phyloP scores from a whole-genome alignment of 1,140 invertebrate species.

The silkworm (Bombyx mori) region ASM3026992v2 NC_085111.1:7556001-7556500 shows the following conservation, averaged over 20 bases:
- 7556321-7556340: conserved; percentile 27
- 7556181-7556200: conserved; percentile 17
- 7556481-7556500: too few relatives aligned
- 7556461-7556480: too few relatives aligned
- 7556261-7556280: conserved; percentile 55
- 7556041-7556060: too few relatives aligned
- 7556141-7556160: conserved; percentile 1
- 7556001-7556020: too few relatives aligned
- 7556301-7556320: conserved; percentile 35
- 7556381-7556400: conserved; percentile 17
- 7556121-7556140: too few relatives aligned
- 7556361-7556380: conserved; percentile 27
- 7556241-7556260: conserved; percentile 51
- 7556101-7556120: too few relatives aligned
- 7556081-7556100: too few relatives aligned
- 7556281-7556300: conserved; percentile 44
- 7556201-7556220: conserved; percentile 18
- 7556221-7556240: conserved; percentile 35
- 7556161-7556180: conserved; percentile 21
- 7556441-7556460: conserved; percentile 7
- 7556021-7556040: too few relatives aligned
- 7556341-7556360: conserved; percentile 30
- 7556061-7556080: too few relatives aligned
- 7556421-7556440: conserved; percentile 28
- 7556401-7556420: conserved; percentile 33